Conservation (phyloP, 2,113 vertebrate genomes). For the Trematocara marginatum region DNA sequence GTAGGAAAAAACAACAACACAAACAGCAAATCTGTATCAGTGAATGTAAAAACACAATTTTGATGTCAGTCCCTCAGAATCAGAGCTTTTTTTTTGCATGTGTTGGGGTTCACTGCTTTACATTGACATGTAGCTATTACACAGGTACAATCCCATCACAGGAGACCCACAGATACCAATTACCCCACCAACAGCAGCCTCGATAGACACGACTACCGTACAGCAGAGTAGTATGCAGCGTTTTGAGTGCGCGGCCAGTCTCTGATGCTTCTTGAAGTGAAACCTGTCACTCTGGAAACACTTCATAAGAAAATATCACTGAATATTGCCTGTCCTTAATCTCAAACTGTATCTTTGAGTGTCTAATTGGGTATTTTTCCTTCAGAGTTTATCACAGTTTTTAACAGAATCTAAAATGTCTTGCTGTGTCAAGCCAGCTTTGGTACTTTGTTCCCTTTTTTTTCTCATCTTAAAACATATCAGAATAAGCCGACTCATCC, state of each 20-base stretch:
- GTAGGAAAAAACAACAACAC: rapidly evolving
- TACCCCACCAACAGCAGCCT: neutral
- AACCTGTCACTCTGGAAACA: neutral
- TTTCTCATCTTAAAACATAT: constrained; percentile 30
- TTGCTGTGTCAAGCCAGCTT: neutral
- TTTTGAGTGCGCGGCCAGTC: neutral
- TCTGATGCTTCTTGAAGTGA: neutral
- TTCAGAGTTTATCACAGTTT: neutral
- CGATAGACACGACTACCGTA: neutral
- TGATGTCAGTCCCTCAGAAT: neutral
- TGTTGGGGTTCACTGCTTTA: neutral
- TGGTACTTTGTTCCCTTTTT: neutral
- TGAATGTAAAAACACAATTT: neutral
- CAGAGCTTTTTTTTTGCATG: neutral
- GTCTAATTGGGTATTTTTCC: neutral
- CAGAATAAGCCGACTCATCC: constrained; percentile 20
- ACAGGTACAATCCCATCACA: neutral
- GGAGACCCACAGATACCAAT: neutral
- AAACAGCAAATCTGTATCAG: neutral
- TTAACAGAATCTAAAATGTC: constrained; percentile 11
- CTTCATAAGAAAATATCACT: neutral
- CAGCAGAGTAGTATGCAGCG: neutral
- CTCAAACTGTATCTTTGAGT: neutral
- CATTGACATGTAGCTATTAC: neutral
- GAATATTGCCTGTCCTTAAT: neutral